Percentiles rank a stretch among this genome's conserved stretches.
These are phyloP conservation scores for Alcedo quadribrachys DNA, from an alignment of 2,797 vertebrate genomes.

Conservation along the genomic window DNA sequence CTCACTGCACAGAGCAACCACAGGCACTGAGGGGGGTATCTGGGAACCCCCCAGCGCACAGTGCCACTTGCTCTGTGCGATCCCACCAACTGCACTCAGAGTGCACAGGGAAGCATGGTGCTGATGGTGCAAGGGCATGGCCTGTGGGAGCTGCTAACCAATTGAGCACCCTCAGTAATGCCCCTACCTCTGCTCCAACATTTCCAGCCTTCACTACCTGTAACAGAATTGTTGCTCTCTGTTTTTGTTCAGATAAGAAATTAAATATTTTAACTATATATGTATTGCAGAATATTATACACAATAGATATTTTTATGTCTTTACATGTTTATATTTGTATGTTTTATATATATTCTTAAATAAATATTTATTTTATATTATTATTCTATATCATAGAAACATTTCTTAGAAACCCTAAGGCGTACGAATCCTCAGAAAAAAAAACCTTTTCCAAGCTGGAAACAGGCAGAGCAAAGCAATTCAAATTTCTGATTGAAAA, in stretches of 20 bases:
- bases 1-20: fast-evolving
- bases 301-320: neutral
- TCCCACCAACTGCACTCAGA: neutral
- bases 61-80: neutral
- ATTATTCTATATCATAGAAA: neutral
- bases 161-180: neutral
- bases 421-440: neutral
- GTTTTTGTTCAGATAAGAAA: neutral
- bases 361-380: neutral
- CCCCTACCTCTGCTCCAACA: neutral
- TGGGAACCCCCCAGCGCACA: neutral
- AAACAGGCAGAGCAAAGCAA: fast-evolving
- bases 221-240: neutral
- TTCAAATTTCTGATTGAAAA: neutral
- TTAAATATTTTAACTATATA: neutral
- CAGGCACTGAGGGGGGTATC: fast-evolving
- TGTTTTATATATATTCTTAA: neutral
- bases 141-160: neutral
- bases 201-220: neutral
- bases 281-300: neutral
- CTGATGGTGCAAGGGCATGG: fast-evolving
- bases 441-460: neutral
- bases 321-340: neutral
- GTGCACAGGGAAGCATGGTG: neutral
- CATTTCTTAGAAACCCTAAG: neutral